phyloP scores from a whole-genome alignment of 1,140 invertebrate genomes.

The Drosophila takahashii region DNA sequence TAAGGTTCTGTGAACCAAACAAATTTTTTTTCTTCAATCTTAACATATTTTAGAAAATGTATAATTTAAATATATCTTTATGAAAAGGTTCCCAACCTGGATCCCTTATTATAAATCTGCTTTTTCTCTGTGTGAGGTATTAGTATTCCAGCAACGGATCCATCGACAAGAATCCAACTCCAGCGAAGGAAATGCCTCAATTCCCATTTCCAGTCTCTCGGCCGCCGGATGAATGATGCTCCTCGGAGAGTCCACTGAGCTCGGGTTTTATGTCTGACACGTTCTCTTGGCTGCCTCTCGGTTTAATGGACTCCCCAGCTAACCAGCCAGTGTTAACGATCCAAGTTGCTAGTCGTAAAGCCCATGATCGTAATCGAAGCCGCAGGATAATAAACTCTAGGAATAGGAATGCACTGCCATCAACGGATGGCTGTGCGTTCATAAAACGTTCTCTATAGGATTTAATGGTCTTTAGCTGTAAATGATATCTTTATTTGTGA shows the following conservation, averaged over 20 bases:
- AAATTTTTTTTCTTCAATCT: too few relatives aligned
- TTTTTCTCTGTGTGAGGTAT: conserved; percentile 29
- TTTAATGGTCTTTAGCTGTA: conserved; percentile 25
- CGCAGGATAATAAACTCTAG: conserved; percentile 31
- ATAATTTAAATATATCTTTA: too few relatives aligned
- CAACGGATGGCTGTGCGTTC: not conserved
- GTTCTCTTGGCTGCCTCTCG: conserved; percentile 33
- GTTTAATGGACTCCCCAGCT: conserved; percentile 24
- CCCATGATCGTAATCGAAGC: conserved; percentile 25
- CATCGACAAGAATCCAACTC: conserved; percentile 31
- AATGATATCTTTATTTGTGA: not conserved
- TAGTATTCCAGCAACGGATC: conserved; percentile 59
- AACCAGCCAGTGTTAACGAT: conserved; percentile 21
- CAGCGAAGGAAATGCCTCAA: conserved; percentile 20
- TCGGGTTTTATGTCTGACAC: conserved; percentile 69
- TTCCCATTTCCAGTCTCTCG: conserved; percentile 3
- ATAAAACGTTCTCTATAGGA: conserved; percentile 16
- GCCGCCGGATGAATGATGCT: conserved; percentile 53
- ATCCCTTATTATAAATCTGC: too few relatives aligned
- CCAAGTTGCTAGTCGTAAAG: conserved; percentile 31
- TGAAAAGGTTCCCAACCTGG: too few relatives aligned
- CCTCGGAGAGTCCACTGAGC: conserved; percentile 19
- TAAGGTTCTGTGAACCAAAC: too few relatives aligned
- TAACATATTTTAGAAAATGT: too few relatives aligned
- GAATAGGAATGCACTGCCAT: conserved; percentile 17